These are phyloP conservation scores for Gryon sp. DNA, from an alignment of 1,140 invertebrate genomes.

Conservation along the genomic window DNA sequence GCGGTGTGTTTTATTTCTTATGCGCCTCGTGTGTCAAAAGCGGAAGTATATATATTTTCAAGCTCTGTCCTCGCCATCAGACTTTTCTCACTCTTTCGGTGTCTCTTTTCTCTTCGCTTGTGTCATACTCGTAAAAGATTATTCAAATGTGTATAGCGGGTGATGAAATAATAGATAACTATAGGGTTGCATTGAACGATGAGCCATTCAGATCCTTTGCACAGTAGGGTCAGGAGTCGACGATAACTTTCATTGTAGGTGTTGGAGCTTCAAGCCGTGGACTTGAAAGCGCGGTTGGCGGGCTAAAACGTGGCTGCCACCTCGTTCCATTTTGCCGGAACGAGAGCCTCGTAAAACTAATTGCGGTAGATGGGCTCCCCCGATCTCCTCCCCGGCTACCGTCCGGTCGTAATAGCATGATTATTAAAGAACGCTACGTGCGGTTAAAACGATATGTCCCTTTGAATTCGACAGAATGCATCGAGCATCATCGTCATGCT, in stretches of 20 bases:
- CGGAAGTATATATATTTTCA: conserved; percentile 37
- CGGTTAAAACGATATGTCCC: conserved; percentile 50
- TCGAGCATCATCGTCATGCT: conserved; percentile 20
- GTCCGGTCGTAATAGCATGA: conserved; percentile 56
- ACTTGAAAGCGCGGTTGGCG: conserved; percentile 47
- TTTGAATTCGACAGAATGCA: conserved; percentile 42
- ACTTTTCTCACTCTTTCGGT: too few relatives aligned
- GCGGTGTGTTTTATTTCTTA: conserved; percentile 6
- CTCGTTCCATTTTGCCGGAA: conserved; percentile 53
- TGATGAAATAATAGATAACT: conserved; percentile 61
- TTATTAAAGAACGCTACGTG: conserved; percentile 63
- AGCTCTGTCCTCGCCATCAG: too few relatives aligned
- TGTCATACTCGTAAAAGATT: conserved; percentile 17
- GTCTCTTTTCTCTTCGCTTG: background rate
- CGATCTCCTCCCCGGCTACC: conserved; percentile 17
- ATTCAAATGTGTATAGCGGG: conserved; percentile 43
- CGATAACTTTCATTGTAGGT: conserved; percentile 70
- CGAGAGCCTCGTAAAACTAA: conserved; percentile 70
- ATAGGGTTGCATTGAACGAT: conserved; percentile 35
- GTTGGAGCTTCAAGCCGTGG: conserved; percentile 62
- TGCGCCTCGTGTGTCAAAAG: conserved; percentile 21
- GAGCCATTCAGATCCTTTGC: conserved; percentile 37
- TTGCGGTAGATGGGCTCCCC: conserved; percentile 63
- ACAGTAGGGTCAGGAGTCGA: conserved; percentile 42
- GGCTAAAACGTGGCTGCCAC: conserved; percentile 51